A percentile compares a stretch with the other conserved stretches of the same genome.
These are phyloP conservation scores for Graphium colonna DNA, from an alignment of 2,888 invertebrate genomes.

Conservation along the genomic window DNA sequence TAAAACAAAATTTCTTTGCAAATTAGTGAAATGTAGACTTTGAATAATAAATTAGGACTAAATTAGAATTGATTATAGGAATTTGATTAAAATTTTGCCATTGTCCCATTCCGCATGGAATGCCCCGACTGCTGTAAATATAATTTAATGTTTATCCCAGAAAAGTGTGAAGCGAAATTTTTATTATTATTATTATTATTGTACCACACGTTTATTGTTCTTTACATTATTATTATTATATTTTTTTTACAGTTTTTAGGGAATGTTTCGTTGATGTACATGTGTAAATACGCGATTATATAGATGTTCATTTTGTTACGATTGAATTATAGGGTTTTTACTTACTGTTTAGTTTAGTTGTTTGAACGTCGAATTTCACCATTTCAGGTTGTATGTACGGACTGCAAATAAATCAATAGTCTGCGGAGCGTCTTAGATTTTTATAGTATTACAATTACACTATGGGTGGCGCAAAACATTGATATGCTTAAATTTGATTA, in stretches of 20 bases:
- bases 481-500: too few species aligned
- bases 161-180: slow-evolving; percentile 34
- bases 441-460: slow-evolving; percentile 26
- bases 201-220: slow-evolving; percentile 68
- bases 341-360: slow-evolving; percentile 18
- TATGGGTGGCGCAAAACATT: too few species aligned
- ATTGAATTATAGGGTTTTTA: slow-evolving; percentile 35
- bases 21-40: too few species aligned
- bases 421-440: slow-evolving; percentile 25
- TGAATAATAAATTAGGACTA: too few species aligned
- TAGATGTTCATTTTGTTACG: slow-evolving; percentile 55
- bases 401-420: slow-evolving; percentile 13
- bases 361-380: slow-evolving; percentile 1
- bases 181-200: slow-evolving; percentile 52
- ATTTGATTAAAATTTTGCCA: too few species aligned
- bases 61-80: too few species aligned
- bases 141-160: slow-evolving; percentile 61
- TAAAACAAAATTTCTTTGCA: too few species aligned
- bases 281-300: slow-evolving; percentile 66
- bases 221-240: slow-evolving; percentile 44
- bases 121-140: too few species aligned
- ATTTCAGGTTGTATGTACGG: neutral
- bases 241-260: slow-evolving; percentile 63
- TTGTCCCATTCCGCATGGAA: too few species aligned
- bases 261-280: slow-evolving; percentile 76